These are phyloP conservation scores for Lordiphosa clarofinis DNA, from an alignment of 1,140 invertebrate genomes.

Conservation along the genomic window DNA sequence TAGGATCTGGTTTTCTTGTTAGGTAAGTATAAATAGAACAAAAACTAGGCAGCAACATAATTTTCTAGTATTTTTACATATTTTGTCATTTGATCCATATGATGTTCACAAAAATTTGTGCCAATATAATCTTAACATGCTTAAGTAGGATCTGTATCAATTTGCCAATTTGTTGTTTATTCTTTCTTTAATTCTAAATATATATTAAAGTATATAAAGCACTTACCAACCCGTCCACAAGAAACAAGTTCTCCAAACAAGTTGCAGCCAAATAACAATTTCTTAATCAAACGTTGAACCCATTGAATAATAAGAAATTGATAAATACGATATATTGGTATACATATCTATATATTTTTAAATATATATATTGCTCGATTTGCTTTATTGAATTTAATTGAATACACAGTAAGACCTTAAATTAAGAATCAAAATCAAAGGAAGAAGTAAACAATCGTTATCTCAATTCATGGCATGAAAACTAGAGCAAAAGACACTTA, in stretches of 20 bases:
- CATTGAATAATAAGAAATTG: constrained; percentile 10
- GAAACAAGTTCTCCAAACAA: constrained; percentile 10
- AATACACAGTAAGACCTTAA: constrained; percentile 61
- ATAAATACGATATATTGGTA: constrained; percentile 16
- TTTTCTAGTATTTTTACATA: too few species aligned
- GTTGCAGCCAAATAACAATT: constrained; percentile 10
- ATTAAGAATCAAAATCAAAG: constrained; percentile 43
- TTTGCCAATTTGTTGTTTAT: neutral
- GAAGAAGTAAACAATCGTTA: constrained; percentile 24
- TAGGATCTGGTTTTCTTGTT: too few species aligned
- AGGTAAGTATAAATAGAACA: too few species aligned
- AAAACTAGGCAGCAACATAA: too few species aligned
- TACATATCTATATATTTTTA: constrained; percentile 26
- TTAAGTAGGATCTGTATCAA: too few species aligned
- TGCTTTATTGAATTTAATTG: constrained; percentile 60
- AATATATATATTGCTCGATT: constrained; percentile 44
- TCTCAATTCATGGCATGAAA: constrained; percentile 12
- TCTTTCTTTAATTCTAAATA: neutral
- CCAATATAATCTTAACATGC: too few species aligned
- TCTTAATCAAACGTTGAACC: constrained; percentile 5
- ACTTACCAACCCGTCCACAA: too few species aligned
- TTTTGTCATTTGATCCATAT: too few species aligned
- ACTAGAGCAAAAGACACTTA: constrained; percentile 26
- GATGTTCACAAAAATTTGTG: too few species aligned
- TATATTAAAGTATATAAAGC: too few species aligned